These are phyloP conservation scores for Lagocephalus sceleratus DNA, from an alignment of 2,797 vertebrate species.

Conservation along the genomic window DNA sequence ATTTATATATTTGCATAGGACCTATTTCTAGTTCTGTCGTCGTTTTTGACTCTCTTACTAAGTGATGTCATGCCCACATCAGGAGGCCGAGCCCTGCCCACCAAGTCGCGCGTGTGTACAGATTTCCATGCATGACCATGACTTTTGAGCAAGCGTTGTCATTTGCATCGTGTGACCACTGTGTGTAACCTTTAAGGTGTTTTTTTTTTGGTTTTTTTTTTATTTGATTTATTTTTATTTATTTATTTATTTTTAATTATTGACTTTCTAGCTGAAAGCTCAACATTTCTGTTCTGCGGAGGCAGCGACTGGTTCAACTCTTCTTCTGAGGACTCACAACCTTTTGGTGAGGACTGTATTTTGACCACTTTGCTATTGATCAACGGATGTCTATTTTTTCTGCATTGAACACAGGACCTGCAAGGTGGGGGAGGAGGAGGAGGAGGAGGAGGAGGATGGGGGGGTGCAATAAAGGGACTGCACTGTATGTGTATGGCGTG, in stretches of 20 bases:
- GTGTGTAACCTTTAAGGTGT: conserved; percentile 32
- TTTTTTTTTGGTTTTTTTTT: no score
- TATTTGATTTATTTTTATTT: no score
- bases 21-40: conserved; percentile 73
- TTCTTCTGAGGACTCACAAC: conserved; percentile 49
- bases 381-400: conserved; percentile 71
- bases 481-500: conserved; percentile 61
- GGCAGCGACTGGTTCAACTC: conserved; percentile 52
- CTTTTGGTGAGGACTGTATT: conserved; percentile 60
- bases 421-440: conserved; percentile 7
- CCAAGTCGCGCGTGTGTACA: conserved; percentile 62
- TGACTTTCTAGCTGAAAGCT: conserved; percentile 59
- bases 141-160: conserved; percentile 53
- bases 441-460: neutral
- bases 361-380: conserved; percentile 69
- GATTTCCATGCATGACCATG: conserved; percentile 57
- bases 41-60: conserved; percentile 64
- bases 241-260: no score
- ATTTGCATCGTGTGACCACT: conserved; percentile 61
- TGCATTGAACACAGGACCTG: conserved; percentile 59
- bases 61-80: conserved; percentile 56
- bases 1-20: conserved; percentile 72
- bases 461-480: conserved; percentile 78
- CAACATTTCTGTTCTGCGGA: conserved; percentile 47
- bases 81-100: conserved; percentile 63